Evolutionary conservation across 2,113 vertebrate species (phyloP).

Genomic region (Haemorhous mexicanus): DNA sequence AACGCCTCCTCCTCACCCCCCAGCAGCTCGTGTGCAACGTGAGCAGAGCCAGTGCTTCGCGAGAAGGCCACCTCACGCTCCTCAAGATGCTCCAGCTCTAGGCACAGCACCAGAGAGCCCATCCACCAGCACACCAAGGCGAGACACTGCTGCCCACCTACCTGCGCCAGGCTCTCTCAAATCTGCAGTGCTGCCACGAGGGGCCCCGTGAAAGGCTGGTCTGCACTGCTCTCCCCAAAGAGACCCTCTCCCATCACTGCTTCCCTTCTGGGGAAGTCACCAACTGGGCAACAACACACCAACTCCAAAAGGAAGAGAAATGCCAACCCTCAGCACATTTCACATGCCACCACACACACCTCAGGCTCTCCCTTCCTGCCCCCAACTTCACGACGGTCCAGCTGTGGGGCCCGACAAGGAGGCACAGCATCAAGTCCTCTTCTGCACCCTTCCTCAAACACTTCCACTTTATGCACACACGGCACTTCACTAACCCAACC

Average conservation of each 20-base stretch:
- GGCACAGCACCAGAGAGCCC: neutral
- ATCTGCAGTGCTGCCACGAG: accelerated
- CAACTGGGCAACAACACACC: neutral
- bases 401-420: accelerated
- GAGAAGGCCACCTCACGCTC: neutral
- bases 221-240: neutral
- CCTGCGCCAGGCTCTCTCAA: accelerated
- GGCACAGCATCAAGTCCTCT: neutral
- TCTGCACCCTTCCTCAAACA: accelerated
- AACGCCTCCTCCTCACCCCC: accelerated
- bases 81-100: neutral
- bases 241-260: neutral
- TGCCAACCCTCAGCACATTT: neutral
- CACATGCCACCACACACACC: accelerated
- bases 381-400: accelerated
- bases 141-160: accelerated
- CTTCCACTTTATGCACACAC: neutral
- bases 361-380: neutral
- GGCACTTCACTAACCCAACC: neutral
- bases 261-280: neutral
- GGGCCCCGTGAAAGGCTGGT: accelerated
- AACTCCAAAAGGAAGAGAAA: neutral
- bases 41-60: accelerated
- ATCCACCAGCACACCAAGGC: neutral
- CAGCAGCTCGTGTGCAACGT: accelerated